A percentile compares a stretch with the other conserved stretches of the same genome.
Evolutionary conservation across 2,888 invertebrate species (phyloP).

Genomic region (Serripes groenlandicus): DNA sequence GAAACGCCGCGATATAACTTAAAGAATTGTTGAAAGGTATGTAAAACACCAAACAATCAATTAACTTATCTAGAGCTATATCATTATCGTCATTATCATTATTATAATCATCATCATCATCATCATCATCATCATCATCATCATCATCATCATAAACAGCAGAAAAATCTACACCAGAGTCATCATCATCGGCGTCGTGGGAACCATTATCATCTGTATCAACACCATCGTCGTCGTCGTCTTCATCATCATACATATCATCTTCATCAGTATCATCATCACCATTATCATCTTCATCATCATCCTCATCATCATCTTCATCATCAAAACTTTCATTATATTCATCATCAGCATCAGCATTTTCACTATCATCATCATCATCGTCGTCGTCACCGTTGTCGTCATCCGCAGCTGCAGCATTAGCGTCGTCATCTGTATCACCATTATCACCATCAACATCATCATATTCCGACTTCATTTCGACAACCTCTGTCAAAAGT

Average conservation of each 20-base stretch:
- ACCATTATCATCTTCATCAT: background rate
- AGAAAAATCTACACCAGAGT: background rate
- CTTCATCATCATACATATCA: slow-evolving; percentile 13
- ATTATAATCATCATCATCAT: background rate
- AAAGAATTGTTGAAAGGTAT: too few relatives aligned
- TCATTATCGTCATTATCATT: background rate
- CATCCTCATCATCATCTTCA: background rate
- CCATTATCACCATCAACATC: too few relatives aligned
- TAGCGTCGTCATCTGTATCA: too few relatives aligned
- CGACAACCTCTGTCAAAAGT: too few relatives aligned
- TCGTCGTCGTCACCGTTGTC: too few relatives aligned
- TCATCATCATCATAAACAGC: background rate
- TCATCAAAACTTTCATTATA: too few relatives aligned
- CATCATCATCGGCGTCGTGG: slow-evolving; percentile 48
- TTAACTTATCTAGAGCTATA: background rate
- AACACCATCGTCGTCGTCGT: slow-evolving; percentile 52
- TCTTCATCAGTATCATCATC: background rate
- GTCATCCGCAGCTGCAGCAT: too few relatives aligned
- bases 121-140: background rate
- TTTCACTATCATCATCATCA: too few relatives aligned
- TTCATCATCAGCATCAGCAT: too few relatives aligned
- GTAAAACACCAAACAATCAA: too few relatives aligned
- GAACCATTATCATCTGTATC: slow-evolving; percentile 48
- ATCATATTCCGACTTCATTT: too few relatives aligned
- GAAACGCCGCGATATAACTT: too few relatives aligned